Evolutionary conservation across 1,140 invertebrate genomes (phyloP).

Genomic region (Schlechtendalia chinensis): DNA sequence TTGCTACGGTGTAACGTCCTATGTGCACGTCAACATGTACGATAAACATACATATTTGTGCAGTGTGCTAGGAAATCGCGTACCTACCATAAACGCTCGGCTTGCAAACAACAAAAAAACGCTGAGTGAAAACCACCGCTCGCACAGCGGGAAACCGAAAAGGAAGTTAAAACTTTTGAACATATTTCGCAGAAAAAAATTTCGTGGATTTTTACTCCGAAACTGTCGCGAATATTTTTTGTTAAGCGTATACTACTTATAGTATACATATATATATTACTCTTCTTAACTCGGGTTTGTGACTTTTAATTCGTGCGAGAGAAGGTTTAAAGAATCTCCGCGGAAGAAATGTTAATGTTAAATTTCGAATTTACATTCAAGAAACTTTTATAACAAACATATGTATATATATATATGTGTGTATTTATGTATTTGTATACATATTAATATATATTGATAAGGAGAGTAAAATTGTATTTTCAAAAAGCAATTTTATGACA

Average conservation of each 20-base stretch:
- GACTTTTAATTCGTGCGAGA: constrained; percentile 20
- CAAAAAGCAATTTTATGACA: no score
- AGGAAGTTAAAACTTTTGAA: constrained; percentile 44
- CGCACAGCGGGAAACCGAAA: background rate
- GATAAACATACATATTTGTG: background rate
- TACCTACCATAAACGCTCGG: background rate
- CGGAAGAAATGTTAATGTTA: constrained; percentile 3
- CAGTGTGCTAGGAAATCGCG: background rate
- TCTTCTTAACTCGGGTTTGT: background rate
- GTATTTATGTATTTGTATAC: no score
- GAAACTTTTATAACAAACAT: constrained; percentile 3
- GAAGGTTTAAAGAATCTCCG: background rate
- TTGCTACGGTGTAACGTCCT: no score
- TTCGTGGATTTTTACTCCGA: background rate
- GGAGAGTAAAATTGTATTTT: no score
- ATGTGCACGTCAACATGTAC: background rate
- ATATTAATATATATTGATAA: no score
- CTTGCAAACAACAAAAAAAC: constrained; percentile 2
- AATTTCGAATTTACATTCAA: background rate
- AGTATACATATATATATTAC: background rate
- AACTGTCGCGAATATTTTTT: constrained; percentile 25
- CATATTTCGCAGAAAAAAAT: constrained; percentile 23
- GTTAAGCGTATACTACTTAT: background rate
- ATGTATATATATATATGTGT: no score
- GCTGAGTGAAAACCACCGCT: background rate